phyloP scores from a whole-genome alignment of 1,140 invertebrate species.

The Drosophila murphyi region DNA sequence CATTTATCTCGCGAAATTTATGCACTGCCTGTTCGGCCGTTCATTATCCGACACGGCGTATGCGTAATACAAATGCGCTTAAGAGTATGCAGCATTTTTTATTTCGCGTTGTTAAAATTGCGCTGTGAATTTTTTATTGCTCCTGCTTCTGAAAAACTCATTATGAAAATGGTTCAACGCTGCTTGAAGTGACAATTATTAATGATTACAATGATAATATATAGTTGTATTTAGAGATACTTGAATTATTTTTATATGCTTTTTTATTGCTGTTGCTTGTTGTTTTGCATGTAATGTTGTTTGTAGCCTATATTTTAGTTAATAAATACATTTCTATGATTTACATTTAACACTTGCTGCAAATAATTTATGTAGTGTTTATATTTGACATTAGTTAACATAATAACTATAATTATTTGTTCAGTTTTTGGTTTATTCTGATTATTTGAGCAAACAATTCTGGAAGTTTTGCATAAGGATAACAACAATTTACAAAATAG shows the following conservation, averaged over 20 bases:
- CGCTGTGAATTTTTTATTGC: constrained; percentile 28
- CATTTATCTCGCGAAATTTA: constrained; percentile 75
- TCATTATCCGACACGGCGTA: constrained; percentile 49
- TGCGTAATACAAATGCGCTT: constrained; percentile 69
- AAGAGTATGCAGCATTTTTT: constrained; percentile 57
- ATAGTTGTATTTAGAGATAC: constrained; percentile 48
- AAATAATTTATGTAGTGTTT: constrained; percentile 28
- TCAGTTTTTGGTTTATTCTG: neutral
- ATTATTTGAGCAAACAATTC: constrained; percentile 44
- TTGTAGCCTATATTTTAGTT: constrained; percentile 38
- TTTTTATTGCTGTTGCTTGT: constrained; percentile 45
- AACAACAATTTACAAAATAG: constrained; percentile 39
- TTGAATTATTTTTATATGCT: constrained; percentile 44
- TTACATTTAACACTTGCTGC: constrained; percentile 38
- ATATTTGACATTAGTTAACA: constrained; percentile 12
- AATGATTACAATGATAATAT: constrained; percentile 33
- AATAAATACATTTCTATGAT: constrained; percentile 20
- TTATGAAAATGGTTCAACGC: constrained; percentile 66
- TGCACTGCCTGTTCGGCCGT: constrained; percentile 56
- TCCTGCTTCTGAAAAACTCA: constrained; percentile 54
- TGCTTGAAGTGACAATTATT: constrained; percentile 57
- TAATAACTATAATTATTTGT: constrained; percentile 15
- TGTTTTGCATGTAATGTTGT: constrained; percentile 37
- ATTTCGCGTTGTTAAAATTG: constrained; percentile 27
- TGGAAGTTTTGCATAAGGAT: constrained; percentile 29